Conservation (phyloP, 2,797 vertebrate species). For the Thunnus albacares region DNA sequence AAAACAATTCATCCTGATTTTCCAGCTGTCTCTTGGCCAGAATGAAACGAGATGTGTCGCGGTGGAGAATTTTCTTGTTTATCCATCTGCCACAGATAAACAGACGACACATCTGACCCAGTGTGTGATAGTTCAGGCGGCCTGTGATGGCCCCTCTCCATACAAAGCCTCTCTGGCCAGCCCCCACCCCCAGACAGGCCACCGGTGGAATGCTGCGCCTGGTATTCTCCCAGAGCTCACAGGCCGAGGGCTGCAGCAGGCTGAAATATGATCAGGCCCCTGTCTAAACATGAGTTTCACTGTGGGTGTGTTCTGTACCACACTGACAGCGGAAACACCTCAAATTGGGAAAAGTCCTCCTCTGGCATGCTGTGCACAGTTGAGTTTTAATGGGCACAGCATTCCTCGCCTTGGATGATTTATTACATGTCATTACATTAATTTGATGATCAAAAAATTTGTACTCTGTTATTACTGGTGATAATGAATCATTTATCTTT, state of each 20-base stretch:
- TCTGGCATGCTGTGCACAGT: conserved; percentile 16
- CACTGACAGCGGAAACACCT: conserved; percentile 72
- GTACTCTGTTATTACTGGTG: conserved; percentile 9
- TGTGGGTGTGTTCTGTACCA: conserved; percentile 67
- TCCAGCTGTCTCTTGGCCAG: neutral
- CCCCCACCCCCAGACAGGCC: conserved; percentile 72
- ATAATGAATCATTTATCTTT: conserved; percentile 21
- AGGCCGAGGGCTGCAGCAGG: conserved; percentile 63
- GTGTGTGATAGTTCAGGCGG: conserved; percentile 56
- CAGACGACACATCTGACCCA: conserved; percentile 50
- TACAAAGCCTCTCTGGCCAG: conserved; percentile 69
- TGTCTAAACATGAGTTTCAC: conserved; percentile 80
- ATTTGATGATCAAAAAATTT: neutral
- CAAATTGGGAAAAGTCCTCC: conserved; percentile 54
- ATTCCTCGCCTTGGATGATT: conserved; percentile 21
- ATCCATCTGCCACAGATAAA: conserved; percentile 55
- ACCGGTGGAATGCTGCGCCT: conserved; percentile 82
- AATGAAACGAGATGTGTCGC: conserved; percentile 20
- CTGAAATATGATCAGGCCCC: conserved; percentile 81
- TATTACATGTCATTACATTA: conserved; percentile 7
- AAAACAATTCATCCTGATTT: neutral
- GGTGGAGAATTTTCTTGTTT: conserved; percentile 43
- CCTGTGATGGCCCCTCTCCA: conserved; percentile 60
- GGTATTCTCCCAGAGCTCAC: conserved; percentile 77
- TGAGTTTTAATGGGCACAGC: conserved; percentile 23